Evolutionary conservation across 2,888 invertebrate species (phyloP), one percentile per base, ranked within the genome.

Genomic region (Agonum fuliginosum): DNA sequence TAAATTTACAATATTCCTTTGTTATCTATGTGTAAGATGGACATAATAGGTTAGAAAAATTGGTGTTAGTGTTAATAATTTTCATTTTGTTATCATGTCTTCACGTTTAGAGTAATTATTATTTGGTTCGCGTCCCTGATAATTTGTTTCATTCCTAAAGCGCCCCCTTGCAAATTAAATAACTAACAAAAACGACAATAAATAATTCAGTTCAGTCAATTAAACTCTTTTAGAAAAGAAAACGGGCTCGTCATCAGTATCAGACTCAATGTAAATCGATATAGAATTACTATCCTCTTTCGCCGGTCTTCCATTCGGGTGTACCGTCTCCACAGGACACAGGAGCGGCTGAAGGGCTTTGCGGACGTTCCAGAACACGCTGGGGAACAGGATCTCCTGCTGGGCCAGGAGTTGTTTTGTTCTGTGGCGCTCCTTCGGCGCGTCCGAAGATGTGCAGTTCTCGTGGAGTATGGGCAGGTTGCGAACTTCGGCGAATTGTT

Each of bases 291-390:
- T 90, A 90, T 80, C 90, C 90, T 84, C 91, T 90, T 78, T 89
- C 87, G 80, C 5, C 88, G 81, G 90, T 88, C 20, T 89, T 89
- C 80, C 88, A 89, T 81, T 89, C 89, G 88, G 80, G 88, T 87
- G 58, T 87, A 85, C 81, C 81, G 83, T 54, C 82, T 65, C 8
- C 79, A 76, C 17, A 14, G 69, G 22, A 46, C 91, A 90, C 83
- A 95, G 92, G 69, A 95, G 87, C 0, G 95, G 95, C 81, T 93
- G 91, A 80, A 96, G 86, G n/a, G 95, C 95, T 19, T 91, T 90
- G 83, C 92, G 91, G 78, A 96, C 87, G 80, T 94, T 94, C 83
- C 90, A 88, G 84, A 93, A 96, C 37, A 96, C 86, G 65, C 91
- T 91, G 0, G 96, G 96, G 83, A 94, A 93, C 12, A 91, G 83